A percentile compares a stretch with the other conserved stretches of the same genome.
Conservation (phyloP, 2,113 vertebrate genomes). For the Tricholaema leucomelas region DNA sequence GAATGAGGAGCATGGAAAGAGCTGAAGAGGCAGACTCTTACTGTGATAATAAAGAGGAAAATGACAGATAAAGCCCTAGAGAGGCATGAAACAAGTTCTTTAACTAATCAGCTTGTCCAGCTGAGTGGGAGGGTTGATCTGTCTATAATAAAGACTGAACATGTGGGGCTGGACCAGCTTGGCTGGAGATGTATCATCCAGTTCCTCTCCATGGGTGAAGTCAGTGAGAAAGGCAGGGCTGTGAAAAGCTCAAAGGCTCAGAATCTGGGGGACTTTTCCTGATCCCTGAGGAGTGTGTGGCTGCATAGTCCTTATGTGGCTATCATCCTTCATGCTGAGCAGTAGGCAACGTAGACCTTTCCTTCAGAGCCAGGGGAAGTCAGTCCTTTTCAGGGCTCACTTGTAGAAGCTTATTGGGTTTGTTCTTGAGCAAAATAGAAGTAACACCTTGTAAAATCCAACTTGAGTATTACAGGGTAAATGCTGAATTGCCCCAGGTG, state of each 20-base stretch:
- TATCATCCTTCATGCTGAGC: not conserved
- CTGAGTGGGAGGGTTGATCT: conserved; percentile 48
- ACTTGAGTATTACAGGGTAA: not conserved
- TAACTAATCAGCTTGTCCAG: conserved; percentile 61
- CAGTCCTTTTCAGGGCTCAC: accelerated
- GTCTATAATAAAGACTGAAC: not conserved
- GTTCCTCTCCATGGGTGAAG: not conserved
- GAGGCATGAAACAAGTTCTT: conserved; percentile 45
- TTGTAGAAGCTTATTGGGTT: not conserved
- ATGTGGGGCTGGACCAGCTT: not conserved
- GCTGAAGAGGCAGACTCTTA: not conserved
- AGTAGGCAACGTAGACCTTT: not conserved
- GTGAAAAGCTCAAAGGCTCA: not conserved
- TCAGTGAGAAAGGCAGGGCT: not conserved
- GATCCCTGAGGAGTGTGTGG: not conserved
- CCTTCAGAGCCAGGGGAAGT: not conserved
- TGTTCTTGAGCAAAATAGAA: not conserved
- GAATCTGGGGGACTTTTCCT: not conserved
- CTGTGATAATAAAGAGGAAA: conserved; percentile 2
- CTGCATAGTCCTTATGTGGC: not conserved
- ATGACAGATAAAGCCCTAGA: conserved; percentile 39
- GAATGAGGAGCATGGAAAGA: not conserved
- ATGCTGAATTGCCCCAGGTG: not conserved
- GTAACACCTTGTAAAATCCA: not conserved
- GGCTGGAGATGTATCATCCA: not conserved